Evolutionary conservation across 2,888 invertebrate species (phyloP).

Genomic region (Chaitophorus viminalis): DNA sequence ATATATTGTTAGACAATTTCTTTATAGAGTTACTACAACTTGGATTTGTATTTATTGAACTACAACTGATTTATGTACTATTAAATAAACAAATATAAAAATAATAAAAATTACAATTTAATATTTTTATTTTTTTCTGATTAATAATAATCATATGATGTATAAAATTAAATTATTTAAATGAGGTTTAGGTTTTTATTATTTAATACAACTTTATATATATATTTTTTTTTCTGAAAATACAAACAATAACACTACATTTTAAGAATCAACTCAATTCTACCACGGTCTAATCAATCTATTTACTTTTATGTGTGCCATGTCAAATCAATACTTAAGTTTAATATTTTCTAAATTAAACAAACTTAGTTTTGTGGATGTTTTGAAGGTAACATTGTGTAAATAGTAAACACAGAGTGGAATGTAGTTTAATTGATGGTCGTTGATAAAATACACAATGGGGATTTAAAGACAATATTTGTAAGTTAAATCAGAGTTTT

Average conservation of each 20-base stretch:
- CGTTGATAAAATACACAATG: slow-evolving; percentile 33
- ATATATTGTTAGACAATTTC: not conserved
- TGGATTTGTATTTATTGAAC: not conserved
- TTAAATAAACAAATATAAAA: slow-evolving; percentile 1
- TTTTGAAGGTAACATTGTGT: slow-evolving; percentile 30
- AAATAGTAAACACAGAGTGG: slow-evolving; percentile 34
- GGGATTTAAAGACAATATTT: slow-evolving; percentile 29
- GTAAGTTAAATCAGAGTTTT: slow-evolving; percentile 31
- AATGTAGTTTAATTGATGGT: slow-evolving; percentile 43
- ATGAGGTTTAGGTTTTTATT: not conserved
- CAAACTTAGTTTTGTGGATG: slow-evolving; percentile 25
- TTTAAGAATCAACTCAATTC: slow-evolving; percentile 33
- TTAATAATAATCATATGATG: not conserved
- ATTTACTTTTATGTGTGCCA: not conserved
- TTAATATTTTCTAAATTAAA: slow-evolving; percentile 29
- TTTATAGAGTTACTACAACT: not conserved
- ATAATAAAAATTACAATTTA: not conserved
- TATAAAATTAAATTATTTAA: not conserved
- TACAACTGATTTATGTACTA: not conserved
- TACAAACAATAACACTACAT: slow-evolving; percentile 37
- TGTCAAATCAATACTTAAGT: slow-evolving; percentile 26
- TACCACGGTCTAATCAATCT: slow-evolving; percentile 18
- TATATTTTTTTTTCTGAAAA: slow-evolving; percentile 9
- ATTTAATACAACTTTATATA: not conserved
- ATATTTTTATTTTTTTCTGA: not conserved